phyloP scores from a whole-genome alignment of 1,140 invertebrate genomes.

The Tetramorium alpestre region DNA sequence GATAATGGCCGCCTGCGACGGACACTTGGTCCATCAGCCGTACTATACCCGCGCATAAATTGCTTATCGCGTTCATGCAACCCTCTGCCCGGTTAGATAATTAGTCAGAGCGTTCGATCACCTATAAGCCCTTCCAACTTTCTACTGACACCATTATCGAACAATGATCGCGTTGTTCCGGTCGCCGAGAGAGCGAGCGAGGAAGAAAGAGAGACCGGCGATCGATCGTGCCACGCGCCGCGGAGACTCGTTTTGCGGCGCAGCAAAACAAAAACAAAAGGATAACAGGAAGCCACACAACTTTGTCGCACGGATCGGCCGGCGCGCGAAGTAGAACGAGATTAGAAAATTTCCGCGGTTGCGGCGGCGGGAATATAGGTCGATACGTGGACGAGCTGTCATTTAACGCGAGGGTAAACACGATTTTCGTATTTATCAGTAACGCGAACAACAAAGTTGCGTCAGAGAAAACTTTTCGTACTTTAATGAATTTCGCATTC shows the following conservation, averaged over 20 bases:
- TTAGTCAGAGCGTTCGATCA: conserved; percentile 46
- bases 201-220: background rate
- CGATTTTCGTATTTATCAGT: background rate
- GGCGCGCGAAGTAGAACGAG: conserved; percentile 26
- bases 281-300: conserved; percentile 29
- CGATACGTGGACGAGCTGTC: background rate
- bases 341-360: conserved; percentile 25
- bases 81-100: conserved; percentile 44
- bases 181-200: background rate
- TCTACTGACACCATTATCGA: conserved; percentile 52
- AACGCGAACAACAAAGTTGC: background rate
- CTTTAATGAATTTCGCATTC: background rate
- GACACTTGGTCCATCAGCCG: conserved; percentile 53
- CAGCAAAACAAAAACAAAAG: conserved; percentile 23
- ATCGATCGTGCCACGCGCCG: conserved; percentile 31
- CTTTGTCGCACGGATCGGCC: conserved; percentile 19
- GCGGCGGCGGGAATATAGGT: background rate
- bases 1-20: conserved; percentile 44
- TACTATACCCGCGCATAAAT: conserved; percentile 41
- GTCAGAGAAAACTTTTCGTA: background rate
- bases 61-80: conserved; percentile 45
- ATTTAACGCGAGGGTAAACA: background rate
- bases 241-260: background rate
- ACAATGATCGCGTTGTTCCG: conserved; percentile 44
- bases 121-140: conserved; percentile 40